These are phyloP conservation scores for Seriola rivoliana DNA, from an alignment of 2,113 vertebrate genomes.

Conservation along the genomic window DNA sequence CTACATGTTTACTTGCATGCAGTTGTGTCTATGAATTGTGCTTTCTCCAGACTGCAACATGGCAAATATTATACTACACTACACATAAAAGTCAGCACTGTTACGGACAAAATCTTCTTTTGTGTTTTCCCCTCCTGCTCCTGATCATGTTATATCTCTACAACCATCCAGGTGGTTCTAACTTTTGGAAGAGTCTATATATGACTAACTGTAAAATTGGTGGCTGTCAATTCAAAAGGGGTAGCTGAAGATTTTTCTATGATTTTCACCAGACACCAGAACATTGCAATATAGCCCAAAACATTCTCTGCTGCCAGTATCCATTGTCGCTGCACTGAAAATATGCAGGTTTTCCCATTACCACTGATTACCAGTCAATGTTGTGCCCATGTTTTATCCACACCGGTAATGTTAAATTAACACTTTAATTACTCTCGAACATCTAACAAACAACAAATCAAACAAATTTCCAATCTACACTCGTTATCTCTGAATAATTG, in stretches of 20 bases:
- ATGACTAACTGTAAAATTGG: neutral
- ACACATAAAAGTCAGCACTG: neutral
- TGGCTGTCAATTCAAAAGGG: too few species aligned
- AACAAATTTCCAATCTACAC: slow-evolving; percentile 24
- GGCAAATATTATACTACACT: too few species aligned
- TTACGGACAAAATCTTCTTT: neutral
- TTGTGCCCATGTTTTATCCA: neutral
- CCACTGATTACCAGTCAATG: neutral
- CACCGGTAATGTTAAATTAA: neutral
- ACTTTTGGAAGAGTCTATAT: neutral
- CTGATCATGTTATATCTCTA: neutral
- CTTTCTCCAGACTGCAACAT: neutral
- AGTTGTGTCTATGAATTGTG: neutral
- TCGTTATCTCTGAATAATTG: slow-evolving; percentile 24
- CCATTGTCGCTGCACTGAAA: neutral
- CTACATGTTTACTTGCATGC: neutral
- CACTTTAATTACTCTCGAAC: slow-evolving; percentile 29
- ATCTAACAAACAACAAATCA: neutral
- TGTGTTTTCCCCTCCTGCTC: neutral
- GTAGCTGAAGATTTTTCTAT: too few species aligned
- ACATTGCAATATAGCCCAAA: neutral
- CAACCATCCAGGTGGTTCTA: neutral
- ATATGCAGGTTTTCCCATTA: slow-evolving; percentile 5
- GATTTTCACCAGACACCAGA: neutral
- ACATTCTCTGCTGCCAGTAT: neutral